Base-by-base conservation (phyloP, 64 coral and sea anemone species). In the Pocillopora damicornis region DNA sequence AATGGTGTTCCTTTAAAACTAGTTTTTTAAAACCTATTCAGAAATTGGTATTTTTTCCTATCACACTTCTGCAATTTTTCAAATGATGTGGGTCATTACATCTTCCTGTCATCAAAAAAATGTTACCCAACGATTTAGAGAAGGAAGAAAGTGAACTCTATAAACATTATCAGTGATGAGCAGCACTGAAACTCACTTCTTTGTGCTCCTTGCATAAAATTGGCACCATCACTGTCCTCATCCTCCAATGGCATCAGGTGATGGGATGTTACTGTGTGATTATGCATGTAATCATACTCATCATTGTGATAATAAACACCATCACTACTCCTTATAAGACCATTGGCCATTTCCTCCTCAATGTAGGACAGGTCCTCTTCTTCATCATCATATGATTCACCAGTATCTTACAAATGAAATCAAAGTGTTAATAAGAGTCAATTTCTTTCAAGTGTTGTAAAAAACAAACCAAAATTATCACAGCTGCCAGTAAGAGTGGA, bases 371-470 rank as follows among this genome's bases (percentile, higher is more conserved):
- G 38, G 51, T 86, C 80, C 23, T 92, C 94, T 63, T 77, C 89
- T 30, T 93, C 92, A 36, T 95, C 94, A 22, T 95, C 94, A 69
- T 89, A 89, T 15, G 94, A 95, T 51, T 95, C 94, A n/a, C 87
- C 90, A 80, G 94, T 92, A 22, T 95, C 94, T 95, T 59, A 20
- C 74, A n/a, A 61, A 67, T 59, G 60, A 34, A 37, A 71, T 73
- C 11, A 60, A n/a, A n/a, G 15, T 9, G 5, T 61, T 88, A 8
- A 83, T 14, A 34, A 66, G 26, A 20, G 57, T 83, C 20, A 60
- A 15, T 42, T 26, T 60, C 63, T 30, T 30, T 30, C 30, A 30
- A 30, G 30, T 30, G 30, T 30, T 30, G 30, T 30, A 30, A 30
- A 30, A 30, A 30, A 30, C 30, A 30, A 30, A 30, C 30, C 30